These are phyloP conservation scores for Lethrus apterus DNA, from an alignment of 1,140 invertebrate species.

Conservation along the genomic window DNA sequence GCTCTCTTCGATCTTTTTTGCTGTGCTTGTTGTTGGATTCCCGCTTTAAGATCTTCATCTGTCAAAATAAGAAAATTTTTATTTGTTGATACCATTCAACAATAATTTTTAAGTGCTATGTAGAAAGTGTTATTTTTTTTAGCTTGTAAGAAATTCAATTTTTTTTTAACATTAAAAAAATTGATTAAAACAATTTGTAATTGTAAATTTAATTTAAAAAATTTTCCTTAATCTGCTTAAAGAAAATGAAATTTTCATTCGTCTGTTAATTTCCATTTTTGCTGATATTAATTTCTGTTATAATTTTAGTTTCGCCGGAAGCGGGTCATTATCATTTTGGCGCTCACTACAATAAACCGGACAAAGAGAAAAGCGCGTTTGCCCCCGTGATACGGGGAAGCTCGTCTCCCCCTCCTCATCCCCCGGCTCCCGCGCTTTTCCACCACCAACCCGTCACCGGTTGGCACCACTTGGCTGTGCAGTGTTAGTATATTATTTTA, in stretches of 20 bases:
- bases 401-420: constrained; percentile 48
- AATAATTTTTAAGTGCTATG: too few relatives aligned
- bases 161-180: too few relatives aligned
- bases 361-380: constrained; percentile 51
- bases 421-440: constrained; percentile 50
- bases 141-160: too few relatives aligned
- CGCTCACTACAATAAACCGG: constrained; percentile 47
- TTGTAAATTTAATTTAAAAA: too few relatives aligned
- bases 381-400: constrained; percentile 49
- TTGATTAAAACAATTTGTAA: too few relatives aligned
- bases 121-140: too few relatives aligned
- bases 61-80: too few relatives aligned
- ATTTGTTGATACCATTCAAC: too few relatives aligned
- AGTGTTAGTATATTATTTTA: constrained; percentile 51
- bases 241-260: not conserved
- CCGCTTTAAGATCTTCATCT: too few relatives aligned
- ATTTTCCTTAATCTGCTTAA: too few relatives aligned
- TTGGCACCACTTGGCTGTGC: constrained; percentile 56
- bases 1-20: too few relatives aligned
- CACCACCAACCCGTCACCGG: constrained; percentile 47
- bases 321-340: constrained; percentile 53
- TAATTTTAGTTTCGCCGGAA: constrained; percentile 41
- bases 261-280: not conserved
- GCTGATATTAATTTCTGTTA: constrained; percentile 21
- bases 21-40: too few relatives aligned